Percentiles rank a stretch among this genome's conserved stretches.
Evolutionary conservation across 1,140 invertebrate genomes (phyloP).

Genomic region (Scaptomyza hsui): DNA sequence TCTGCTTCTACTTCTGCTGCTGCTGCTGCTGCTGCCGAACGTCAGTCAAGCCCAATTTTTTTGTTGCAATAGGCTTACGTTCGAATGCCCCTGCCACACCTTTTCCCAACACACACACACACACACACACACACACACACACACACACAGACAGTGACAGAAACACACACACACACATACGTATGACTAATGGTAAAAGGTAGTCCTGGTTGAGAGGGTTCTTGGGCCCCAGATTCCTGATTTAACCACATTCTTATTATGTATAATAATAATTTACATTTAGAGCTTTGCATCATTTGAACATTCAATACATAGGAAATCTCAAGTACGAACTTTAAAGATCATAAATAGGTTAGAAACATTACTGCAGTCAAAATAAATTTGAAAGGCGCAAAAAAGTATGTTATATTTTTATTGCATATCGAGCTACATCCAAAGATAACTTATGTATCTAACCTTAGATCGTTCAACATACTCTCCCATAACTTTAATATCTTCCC

Average conservation of each 20-base stretch:
- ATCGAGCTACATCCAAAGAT: no score
- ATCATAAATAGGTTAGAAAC: no score
- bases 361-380: no score
- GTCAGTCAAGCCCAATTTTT: constrained; percentile 38
- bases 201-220: background rate
- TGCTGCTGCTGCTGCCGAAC: constrained; percentile 45
- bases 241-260: no score
- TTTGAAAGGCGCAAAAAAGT: no score
- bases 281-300: no score
- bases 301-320: no score
- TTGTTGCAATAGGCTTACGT: constrained; percentile 32
- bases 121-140: constrained; percentile 20
- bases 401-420: no score
- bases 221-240: background rate
- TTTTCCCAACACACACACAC: background rate
- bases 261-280: no score
- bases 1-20: background rate
- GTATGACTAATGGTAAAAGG: constrained; percentile 48
- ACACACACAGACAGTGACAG: constrained; percentile 45
- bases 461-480: no score
- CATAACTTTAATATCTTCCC: constrained; percentile 1
- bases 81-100: background rate
- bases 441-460: no score
- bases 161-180: constrained; percentile 39
- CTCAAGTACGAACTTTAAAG: no score